Percentiles rank a stretch among this genome's conserved stretches.
Conservation (phyloP, 2,113 vertebrate species). For the Myrmecobius fasciatus region DNA sequence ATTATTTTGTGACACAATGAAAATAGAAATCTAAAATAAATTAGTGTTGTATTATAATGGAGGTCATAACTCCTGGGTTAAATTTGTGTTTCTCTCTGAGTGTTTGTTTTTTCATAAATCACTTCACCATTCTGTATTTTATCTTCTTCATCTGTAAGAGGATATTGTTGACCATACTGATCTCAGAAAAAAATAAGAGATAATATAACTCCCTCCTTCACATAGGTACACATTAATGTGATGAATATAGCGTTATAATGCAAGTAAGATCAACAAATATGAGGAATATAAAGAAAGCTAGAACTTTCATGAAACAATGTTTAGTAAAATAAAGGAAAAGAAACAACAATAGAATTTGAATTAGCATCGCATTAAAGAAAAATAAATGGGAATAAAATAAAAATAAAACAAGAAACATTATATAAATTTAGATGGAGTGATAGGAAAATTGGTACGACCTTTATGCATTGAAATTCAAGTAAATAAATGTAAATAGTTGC, state of each 20-base stretch:
- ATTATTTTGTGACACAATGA: neutral
- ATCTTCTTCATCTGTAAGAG: neutral
- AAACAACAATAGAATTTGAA: neutral
- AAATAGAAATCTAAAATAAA: neutral
- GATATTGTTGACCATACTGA: neutral
- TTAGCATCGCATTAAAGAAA: neutral
- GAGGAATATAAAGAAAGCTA: neutral
- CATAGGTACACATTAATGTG: neutral
- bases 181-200: neutral
- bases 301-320: neutral
- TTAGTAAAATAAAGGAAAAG: neutral
- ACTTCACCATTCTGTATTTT: neutral
- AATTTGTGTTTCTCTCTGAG: neutral
- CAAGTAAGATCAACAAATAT: neutral
- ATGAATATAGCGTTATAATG: neutral
- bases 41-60: neutral
- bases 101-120: neutral
- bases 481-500: neutral
- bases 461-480: neutral
- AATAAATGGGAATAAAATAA: neutral
- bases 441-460: neutral
- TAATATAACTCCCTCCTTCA: neutral
- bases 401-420: neutral
- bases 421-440: neutral
- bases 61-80: neutral